Conservation (phyloP, 2,888 invertebrate genomes). For the Leucophenga montana region DNA sequence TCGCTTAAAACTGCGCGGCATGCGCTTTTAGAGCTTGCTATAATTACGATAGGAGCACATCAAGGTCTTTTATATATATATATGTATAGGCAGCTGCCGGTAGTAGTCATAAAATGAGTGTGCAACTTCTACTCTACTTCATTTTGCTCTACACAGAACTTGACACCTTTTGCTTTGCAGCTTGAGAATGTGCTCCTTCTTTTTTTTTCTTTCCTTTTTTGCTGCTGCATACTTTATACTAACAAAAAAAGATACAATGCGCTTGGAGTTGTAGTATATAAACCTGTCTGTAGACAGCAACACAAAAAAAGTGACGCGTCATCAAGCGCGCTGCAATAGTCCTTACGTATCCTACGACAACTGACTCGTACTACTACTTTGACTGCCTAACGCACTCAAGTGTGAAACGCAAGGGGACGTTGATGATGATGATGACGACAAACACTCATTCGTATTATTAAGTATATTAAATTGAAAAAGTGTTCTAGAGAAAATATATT, state of each 20-base stretch:
- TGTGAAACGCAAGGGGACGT: slow-evolving; percentile 48
- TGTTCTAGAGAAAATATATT: background rate
- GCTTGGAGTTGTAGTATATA: slow-evolving; percentile 1
- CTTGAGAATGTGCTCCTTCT: background rate
- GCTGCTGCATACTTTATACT: background rate
- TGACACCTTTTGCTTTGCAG: slow-evolving; percentile 47
- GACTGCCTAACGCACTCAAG: slow-evolving; percentile 48
- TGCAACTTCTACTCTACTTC: slow-evolving; percentile 19
- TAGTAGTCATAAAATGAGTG: slow-evolving; percentile 19
- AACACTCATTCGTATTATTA: no score
- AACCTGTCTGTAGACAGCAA: slow-evolving; percentile 5
- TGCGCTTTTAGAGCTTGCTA: background rate
- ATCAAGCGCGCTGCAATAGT: background rate
- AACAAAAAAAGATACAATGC: background rate
- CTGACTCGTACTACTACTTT: background rate
- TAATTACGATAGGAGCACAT: background rate
- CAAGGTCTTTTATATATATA: no score
- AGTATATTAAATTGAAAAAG: slow-evolving; percentile 29
- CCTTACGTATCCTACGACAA: no score
- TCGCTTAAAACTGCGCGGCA: background rate
- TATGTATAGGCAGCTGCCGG: background rate
- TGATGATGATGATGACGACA: no score
- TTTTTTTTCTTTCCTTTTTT: background rate
- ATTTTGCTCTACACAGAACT: slow-evolving; percentile 43
- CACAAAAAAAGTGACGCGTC: background rate